These are phyloP conservation scores for Brotula barbata DNA, from an alignment of 2,797 vertebrate species.

Conservation along the genomic window DNA sequence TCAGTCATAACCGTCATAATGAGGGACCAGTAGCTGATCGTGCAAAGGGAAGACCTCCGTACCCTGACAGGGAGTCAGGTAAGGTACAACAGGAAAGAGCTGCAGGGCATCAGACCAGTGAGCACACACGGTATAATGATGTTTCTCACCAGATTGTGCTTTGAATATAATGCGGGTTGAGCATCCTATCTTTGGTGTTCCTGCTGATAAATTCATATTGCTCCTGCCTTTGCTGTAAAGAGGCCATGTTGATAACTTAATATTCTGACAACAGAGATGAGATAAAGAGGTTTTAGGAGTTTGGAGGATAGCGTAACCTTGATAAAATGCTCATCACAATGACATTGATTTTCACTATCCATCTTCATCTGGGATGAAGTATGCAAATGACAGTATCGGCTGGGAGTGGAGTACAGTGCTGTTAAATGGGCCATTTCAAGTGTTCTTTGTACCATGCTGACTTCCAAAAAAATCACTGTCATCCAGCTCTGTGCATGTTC, in stretches of 20 bases:
- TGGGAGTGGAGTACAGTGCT: slow-evolving; percentile 76
- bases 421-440: slow-evolving; percentile 90
- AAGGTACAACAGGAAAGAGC: not conserved
- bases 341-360: slow-evolving; percentile 87
- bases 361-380: slow-evolving; percentile 91
- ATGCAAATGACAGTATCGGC: slow-evolving; percentile 85
- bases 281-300: slow-evolving; percentile 82
- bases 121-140: slow-evolving; percentile 41
- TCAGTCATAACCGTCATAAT: slow-evolving; percentile 52
- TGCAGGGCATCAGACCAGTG: not conserved
- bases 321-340: slow-evolving; percentile 89
- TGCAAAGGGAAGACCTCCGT: slow-evolving; percentile 47
- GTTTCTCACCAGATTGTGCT: slow-evolving; percentile 31
- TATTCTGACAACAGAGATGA: slow-evolving; percentile 73
- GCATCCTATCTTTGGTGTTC: slow-evolving; percentile 9
- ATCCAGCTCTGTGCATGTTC: slow-evolving; percentile 32
- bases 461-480: slow-evolving; percentile 70
- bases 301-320: slow-evolving; percentile 87
- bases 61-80: slow-evolving; percentile 27
- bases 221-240: slow-evolving; percentile 47
- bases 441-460: slow-evolving; percentile 79
- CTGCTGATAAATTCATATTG: slow-evolving; percentile 49
- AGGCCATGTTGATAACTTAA: slow-evolving; percentile 73
- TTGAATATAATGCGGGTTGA: slow-evolving; percentile 23
- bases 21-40: slow-evolving; percentile 59